Evolutionary conservation across 2,888 invertebrate species (phyloP), one percentile per base, ranked within the genome.

Genomic region (Congeria kusceri): DNA sequence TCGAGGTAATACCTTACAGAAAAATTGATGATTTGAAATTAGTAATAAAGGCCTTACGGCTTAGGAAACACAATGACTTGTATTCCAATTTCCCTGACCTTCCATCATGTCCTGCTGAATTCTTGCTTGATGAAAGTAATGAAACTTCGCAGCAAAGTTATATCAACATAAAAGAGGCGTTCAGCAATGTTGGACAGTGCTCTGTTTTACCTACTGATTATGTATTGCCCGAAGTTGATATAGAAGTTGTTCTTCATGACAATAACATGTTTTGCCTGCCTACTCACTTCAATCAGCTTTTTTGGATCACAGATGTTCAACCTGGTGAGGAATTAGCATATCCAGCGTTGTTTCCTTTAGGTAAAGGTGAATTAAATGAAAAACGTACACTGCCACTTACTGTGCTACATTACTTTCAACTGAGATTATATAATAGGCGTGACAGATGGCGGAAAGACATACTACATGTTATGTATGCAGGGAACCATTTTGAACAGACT

Each of bases 11-110:
- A n/a, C 39, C 63, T 49, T 59, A 47, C 47, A 69, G 69, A 49
- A 71, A 63, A 25, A 39, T 71, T 63, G 63, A 44, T n/a, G 63
- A 56, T 62, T 63, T 29, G n/a, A n/a, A 62, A 44, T 39, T 53
- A 25, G 65, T 79, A 23, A n/a, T 29, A 15, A 49, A 44, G 39
- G 74, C 70, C 3, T 58, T 79, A 32, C 29, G 79, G 79, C 47
- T 79, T n/a, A 79, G 63, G 44, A 18, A 23, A 49, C 18, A 79
- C 59, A 75, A 75, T 75, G 32, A 7, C 32, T 49, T 71, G 23
- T 74, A 70, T 70, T 23, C 15, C 13, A 59, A 78, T 62, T 56
- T 74, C 13, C 47, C 62, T 39, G n/a, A n/a, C n/a, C n/a, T n/a
- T n/a, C n/a, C n/a, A n/a, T n/a, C n/a, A n/a, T n/a, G n/a, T n/a